These are phyloP conservation scores for Pungitius pungitius DNA, from an alignment of 2,113 vertebrate genomes.

Conservation along the genomic window DNA sequence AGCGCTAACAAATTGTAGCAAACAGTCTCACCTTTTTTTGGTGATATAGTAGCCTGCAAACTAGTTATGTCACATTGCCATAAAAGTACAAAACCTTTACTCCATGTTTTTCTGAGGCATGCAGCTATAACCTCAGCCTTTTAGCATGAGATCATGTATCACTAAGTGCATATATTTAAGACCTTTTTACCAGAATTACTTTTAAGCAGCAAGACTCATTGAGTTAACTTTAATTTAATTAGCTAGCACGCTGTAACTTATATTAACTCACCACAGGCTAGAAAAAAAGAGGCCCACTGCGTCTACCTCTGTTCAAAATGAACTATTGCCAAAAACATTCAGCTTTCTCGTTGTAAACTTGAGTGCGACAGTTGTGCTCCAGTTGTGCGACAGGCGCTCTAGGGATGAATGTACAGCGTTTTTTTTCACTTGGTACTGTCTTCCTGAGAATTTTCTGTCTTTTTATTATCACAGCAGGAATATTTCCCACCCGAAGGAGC, in stretches of 20 bases:
- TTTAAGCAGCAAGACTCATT: neutral
- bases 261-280: neutral
- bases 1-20: too few relatives aligned
- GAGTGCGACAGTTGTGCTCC: neutral
- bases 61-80: neutral
- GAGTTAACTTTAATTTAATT: neutral
- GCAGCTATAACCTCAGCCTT: neutral
- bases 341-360: neutral
- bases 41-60: neutral
- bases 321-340: neutral
- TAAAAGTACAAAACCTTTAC: neutral
- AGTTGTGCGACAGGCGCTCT: conserved; percentile 27
- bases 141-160: neutral
- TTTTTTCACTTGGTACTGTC: neutral
- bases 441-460: conserved; percentile 11
- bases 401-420: neutral
- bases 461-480: conserved; percentile 5
- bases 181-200: neutral
- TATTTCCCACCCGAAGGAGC: conserved; percentile 21
- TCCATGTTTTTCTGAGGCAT: neutral
- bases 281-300: neutral
- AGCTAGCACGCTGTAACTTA: neutral
- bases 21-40: neutral
- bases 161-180: neutral
- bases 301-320: neutral